These are phyloP conservation scores for Halocynthia roretzi DNA, from an alignment of 23 tunicate genomes.

Conservation along the genomic window DNA sequence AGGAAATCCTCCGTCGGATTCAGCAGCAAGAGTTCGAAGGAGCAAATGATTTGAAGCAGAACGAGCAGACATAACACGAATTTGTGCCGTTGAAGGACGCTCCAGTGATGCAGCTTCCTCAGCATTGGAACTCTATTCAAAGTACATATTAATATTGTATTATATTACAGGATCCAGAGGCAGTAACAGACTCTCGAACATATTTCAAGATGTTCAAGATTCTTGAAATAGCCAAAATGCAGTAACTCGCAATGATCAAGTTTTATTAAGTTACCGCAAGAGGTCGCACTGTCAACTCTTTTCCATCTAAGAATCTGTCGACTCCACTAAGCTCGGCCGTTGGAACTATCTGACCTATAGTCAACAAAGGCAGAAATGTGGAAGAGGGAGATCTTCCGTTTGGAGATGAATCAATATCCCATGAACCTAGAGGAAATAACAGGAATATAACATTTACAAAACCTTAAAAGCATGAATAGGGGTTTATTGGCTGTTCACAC, in stretches of 20 bases:
- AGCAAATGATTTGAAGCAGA: conserved; percentile 55
- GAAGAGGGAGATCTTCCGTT: not conserved
- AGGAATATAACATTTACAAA: no score
- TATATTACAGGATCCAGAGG: no score
- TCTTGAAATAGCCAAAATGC: no score
- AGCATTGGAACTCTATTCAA: conserved; percentile 17
- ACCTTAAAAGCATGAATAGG: no score
- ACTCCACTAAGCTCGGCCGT: not conserved
- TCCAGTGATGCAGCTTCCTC: conserved; percentile 20
- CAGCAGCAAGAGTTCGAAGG: conserved; percentile 48
- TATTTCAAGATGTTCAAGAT: no score
- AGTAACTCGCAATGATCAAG: no score
- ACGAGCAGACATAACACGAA: conserved; percentile 74
- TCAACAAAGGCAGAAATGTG: conserved; percentile 42
- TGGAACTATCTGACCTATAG: conserved; percentile 39
- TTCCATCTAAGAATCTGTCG: not conserved
- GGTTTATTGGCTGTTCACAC: no score
- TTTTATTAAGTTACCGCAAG: conserved; percentile 39
- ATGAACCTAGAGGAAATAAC: not conserved
- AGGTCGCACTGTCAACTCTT: conserved; percentile 47
- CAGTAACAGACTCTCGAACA: no score
- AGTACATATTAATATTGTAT: no score
- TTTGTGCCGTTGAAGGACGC: conserved; percentile 79
- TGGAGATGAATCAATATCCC: conserved; percentile 10
- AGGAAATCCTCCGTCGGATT: conserved; percentile 86